These are phyloP conservation scores for Diabrotica balteata DNA, from an alignment of 2,888 invertebrate species.

Conservation along the genomic window DNA sequence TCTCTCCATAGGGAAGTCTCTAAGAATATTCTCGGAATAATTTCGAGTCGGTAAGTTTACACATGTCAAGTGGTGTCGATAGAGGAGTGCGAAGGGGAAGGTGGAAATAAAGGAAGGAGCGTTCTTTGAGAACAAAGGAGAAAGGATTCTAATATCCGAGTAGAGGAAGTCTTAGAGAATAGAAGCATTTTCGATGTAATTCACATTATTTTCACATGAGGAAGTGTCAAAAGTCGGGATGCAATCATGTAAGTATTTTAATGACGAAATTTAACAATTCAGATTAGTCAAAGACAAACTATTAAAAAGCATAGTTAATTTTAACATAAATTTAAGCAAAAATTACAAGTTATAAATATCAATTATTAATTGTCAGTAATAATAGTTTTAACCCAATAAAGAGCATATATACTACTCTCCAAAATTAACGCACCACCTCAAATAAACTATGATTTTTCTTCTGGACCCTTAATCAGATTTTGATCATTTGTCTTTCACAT, in stretches of 20 bases:
- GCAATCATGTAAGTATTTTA: constrained; percentile 10
- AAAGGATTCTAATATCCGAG: constrained; percentile 35
- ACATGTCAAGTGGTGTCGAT: constrained; percentile 59
- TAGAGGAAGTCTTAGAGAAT: constrained; percentile 26
- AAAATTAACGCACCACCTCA: too few relatives aligned
- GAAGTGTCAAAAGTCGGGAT: constrained; percentile 23
- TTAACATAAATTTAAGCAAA: too few relatives aligned
- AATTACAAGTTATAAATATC: too few relatives aligned
- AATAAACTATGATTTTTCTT: too few relatives aligned
- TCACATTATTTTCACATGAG: constrained; percentile 32
- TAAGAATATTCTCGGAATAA: constrained; percentile 20
- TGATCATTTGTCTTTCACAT: too few relatives aligned
- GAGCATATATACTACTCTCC: too few relatives aligned
- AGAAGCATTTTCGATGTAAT: constrained; percentile 26
- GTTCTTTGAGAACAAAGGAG: constrained; percentile 35
- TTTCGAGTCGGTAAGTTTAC: constrained; percentile 23
- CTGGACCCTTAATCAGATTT: too few relatives aligned
- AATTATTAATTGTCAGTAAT: too few relatives aligned
- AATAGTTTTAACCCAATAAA: too few relatives aligned
- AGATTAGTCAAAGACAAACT: too few relatives aligned
- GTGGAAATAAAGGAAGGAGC: constrained; percentile 34
- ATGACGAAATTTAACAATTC: constrained; percentile 5
- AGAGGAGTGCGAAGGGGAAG: constrained; percentile 40
- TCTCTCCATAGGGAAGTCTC: constrained; percentile 40
- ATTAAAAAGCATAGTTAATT: too few relatives aligned